A percentile compares a stretch with the other conserved stretches of the same genome.
Evolutionary conservation across 1,140 invertebrate species (phyloP).

Genomic region (Solenopsis fugax): DNA sequence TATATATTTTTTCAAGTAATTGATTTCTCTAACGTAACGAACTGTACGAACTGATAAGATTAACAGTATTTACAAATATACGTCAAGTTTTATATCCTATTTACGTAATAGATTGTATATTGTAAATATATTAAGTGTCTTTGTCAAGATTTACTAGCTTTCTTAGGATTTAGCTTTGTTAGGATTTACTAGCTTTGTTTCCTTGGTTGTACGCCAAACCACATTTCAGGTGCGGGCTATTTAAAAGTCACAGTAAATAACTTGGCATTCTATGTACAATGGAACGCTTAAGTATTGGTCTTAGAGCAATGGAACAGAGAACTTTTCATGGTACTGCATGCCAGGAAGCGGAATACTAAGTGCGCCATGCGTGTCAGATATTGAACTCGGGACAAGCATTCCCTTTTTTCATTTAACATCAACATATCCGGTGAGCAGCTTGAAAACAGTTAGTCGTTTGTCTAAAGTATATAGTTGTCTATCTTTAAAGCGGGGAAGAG

Average conservation of each 20-base stretch:
- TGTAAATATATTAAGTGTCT: background rate
- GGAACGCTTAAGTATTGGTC: constrained; percentile 47
- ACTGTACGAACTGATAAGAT: background rate
- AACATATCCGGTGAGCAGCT: constrained; percentile 81
- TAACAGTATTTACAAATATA: background rate
- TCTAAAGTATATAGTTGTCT: constrained; percentile 70
- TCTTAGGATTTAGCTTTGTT: constrained; percentile 20
- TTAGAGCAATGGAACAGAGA: constrained; percentile 48
- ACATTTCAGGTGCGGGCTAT: constrained; percentile 47
- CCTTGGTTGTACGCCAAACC: constrained; percentile 50
- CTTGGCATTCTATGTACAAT: constrained; percentile 45
- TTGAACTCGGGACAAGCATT: constrained; percentile 76
- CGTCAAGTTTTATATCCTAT: background rate
- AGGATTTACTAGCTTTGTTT: constrained; percentile 45
- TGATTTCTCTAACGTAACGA: background rate
- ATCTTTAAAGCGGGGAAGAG: background rate
- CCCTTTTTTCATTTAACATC: constrained; percentile 82
- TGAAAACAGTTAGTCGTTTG: constrained; percentile 79
- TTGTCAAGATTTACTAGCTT: background rate
- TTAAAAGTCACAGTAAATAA: constrained; percentile 63
- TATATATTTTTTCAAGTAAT: background rate
- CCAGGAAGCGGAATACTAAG: constrained; percentile 74
- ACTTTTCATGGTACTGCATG: constrained; percentile 50
- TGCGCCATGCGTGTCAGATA: constrained; percentile 68
- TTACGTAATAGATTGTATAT: background rate